Conservation (phyloP, 2,888 invertebrate genomes). For the Adela reaumurella region DNA sequence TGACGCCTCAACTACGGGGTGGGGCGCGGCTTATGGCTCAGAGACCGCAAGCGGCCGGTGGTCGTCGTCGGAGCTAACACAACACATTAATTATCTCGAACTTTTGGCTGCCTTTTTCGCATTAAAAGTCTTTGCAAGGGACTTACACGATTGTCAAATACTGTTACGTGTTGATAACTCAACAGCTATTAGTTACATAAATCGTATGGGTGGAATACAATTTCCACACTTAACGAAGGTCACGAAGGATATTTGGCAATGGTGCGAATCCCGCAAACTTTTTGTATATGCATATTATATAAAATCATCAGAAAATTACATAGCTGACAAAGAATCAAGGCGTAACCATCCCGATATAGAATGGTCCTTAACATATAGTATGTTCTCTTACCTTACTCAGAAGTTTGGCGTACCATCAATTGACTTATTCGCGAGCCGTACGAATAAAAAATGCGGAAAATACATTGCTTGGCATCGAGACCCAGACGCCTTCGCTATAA, state of each 20-base stretch:
- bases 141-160: slow-evolving; percentile 6
- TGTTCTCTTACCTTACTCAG: background rate
- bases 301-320: slow-evolving; percentile 7
- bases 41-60: slow-evolving; percentile 9
- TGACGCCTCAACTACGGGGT: slow-evolving; percentile 11
- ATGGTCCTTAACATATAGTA: slow-evolving; percentile 4
- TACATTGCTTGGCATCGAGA: slow-evolving; percentile 7
- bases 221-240: slow-evolving; percentile 11
- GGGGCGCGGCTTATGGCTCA: slow-evolving; percentile 8
- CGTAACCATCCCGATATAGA: slow-evolving; percentile 7
- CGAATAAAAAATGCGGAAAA: slow-evolving; percentile 4
- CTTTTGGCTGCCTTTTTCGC: slow-evolving; percentile 7
- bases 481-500: slow-evolving; percentile 7
- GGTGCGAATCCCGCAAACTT: slow-evolving; percentile 10
- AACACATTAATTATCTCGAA: slow-evolving; percentile 11
- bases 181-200: slow-evolving; percentile 10
- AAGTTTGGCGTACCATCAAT: slow-evolving; percentile 4
- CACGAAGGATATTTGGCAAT: slow-evolving; percentile 11
- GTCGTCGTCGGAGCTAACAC: slow-evolving; percentile 4
- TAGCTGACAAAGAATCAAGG: slow-evolving; percentile 11
- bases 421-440: slow-evolving; percentile 4
- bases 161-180: slow-evolving; percentile 12
- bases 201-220: slow-evolving; percentile 10
- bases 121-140: slow-evolving; percentile 4
- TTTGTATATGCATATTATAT: slow-evolving; percentile 11